Percentiles rank a stretch among this genome's conserved stretches.
Conservation (phyloP, 2,888 invertebrate species). For the Neoitamus cyanurus region DNA sequence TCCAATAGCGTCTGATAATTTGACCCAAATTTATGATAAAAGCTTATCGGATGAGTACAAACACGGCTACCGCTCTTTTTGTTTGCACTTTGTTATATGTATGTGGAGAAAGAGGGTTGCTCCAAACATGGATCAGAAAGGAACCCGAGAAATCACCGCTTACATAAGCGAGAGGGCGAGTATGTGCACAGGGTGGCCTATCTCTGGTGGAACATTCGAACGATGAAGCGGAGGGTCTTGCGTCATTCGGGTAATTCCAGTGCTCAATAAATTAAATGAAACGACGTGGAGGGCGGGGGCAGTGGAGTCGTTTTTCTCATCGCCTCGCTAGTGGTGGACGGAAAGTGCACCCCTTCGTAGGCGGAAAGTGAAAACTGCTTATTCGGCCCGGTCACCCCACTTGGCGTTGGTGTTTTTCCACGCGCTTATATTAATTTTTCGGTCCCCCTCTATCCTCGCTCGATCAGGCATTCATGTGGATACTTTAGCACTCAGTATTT, state of each 20-base stretch:
- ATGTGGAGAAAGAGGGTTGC: neutral
- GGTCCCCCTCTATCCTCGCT: neutral
- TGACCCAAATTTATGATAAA: conserved; percentile 47
- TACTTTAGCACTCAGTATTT: neutral
- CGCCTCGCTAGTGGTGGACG: neutral
- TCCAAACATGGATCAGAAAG: neutral
- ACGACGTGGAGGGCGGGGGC: neutral
- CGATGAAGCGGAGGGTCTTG: neutral
- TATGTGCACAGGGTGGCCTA: neutral
- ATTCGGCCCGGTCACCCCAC: too few species aligned
- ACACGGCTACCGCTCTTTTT: neutral
- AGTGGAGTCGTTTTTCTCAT: neutral
- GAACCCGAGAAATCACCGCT: neutral
- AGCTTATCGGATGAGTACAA: conserved; percentile 46
- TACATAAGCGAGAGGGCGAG: neutral
- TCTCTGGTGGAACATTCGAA: conserved; percentile 9
- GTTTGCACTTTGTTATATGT: neutral
- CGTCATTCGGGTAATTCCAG: conserved; percentile 31
- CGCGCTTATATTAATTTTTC: neutral
- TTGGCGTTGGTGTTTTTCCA: neutral
- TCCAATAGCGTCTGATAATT: conserved; percentile 44
- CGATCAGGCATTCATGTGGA: neutral
- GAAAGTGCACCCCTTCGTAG: neutral
- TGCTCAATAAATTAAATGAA: conserved; percentile 42
- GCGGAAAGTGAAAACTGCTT: neutral